A percentile compares a stretch with the other conserved stretches of the same genome.
Evolutionary conservation across 2,888 invertebrate genomes (phyloP).

Genomic region (Drosophila paracracens): DNA sequence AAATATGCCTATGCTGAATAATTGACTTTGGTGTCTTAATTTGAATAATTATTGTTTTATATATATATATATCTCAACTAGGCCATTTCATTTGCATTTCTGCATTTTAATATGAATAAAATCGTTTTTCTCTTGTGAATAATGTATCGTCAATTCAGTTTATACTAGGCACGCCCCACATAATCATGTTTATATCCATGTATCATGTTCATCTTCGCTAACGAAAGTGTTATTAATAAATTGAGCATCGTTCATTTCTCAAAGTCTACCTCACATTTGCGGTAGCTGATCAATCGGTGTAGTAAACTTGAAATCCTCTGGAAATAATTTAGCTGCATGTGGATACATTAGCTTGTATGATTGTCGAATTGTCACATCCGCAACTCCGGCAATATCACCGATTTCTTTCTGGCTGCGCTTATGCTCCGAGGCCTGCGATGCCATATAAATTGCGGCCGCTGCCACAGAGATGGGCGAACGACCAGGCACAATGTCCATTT

Average conservation of each 20-base stretch:
- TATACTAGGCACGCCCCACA: slow-evolving; percentile 37
- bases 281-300: slow-evolving; percentile 98
- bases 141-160: slow-evolving; percentile 40
- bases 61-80: slow-evolving; percentile 9
- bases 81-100: slow-evolving; percentile 20
- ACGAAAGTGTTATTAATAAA: slow-evolving; percentile 38
- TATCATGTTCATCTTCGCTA: slow-evolving; percentile 24
- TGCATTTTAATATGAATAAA: slow-evolving; percentile 45
- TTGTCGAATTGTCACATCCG: slow-evolving; percentile 98
- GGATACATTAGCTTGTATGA: slow-evolving; percentile 99
- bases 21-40: slow-evolving; percentile 18
- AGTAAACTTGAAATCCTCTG: slow-evolving; percentile 97
- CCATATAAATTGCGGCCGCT: slow-evolving; percentile 99
- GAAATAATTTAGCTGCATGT: slow-evolving; percentile 95
- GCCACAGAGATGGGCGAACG: slow-evolving; percentile 99
- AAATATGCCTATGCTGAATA: slow-evolving; percentile 46
- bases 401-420: slow-evolving; percentile 99
- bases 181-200: slow-evolving; percentile 24
- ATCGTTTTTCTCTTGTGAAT: slow-evolving; percentile 47
- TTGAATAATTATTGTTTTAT: slow-evolving; percentile 1
- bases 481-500: slow-evolving; percentile 98
- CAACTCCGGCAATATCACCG: slow-evolving; percentile 98
- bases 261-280: slow-evolving; percentile 87
- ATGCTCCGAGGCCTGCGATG: slow-evolving; percentile 97
- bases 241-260: slow-evolving; percentile 61